These are phyloP conservation scores for Nomada hirtipes DNA, from an alignment of 2,888 invertebrate genomes.

Conservation along the genomic window DNA sequence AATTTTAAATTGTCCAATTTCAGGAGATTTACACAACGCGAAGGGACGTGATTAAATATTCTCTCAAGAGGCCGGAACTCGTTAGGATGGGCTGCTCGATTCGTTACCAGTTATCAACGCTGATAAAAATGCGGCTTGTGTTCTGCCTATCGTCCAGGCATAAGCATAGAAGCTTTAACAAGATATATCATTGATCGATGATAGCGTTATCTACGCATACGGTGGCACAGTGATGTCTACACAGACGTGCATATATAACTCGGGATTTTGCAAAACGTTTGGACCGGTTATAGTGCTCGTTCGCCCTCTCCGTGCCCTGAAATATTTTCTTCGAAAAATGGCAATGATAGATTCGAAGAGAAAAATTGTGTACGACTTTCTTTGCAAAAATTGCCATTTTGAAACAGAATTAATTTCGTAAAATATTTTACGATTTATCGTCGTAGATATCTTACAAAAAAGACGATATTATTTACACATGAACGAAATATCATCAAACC, in stretches of 20 bases:
- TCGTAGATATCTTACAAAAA: no score
- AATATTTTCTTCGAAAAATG: background rate
- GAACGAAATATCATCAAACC: no score
- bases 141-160: conserved; percentile 29
- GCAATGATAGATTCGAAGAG: no score
- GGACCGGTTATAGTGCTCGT: background rate
- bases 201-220: conserved; percentile 43
- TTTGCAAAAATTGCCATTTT: no score
- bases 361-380: no score
- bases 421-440: no score
- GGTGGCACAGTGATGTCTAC: conserved; percentile 13
- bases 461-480: no score
- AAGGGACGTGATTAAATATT: background rate
- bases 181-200: conserved; percentile 70
- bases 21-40: background rate
- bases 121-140: conserved; percentile 16
- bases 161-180: conserved; percentile 35
- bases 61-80: background rate
- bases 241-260: conserved; percentile 4
- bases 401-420: no score
- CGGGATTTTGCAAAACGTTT: conserved; percentile 6
- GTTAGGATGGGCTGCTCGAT: background rate
- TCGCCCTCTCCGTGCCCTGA: background rate
- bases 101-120: conserved; percentile 6
- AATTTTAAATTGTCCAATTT: background rate